Conservation (phyloP, 30 jellyfish, hydroid and myxozoan genomes). For the Catostylus mosaicus region DNA sequence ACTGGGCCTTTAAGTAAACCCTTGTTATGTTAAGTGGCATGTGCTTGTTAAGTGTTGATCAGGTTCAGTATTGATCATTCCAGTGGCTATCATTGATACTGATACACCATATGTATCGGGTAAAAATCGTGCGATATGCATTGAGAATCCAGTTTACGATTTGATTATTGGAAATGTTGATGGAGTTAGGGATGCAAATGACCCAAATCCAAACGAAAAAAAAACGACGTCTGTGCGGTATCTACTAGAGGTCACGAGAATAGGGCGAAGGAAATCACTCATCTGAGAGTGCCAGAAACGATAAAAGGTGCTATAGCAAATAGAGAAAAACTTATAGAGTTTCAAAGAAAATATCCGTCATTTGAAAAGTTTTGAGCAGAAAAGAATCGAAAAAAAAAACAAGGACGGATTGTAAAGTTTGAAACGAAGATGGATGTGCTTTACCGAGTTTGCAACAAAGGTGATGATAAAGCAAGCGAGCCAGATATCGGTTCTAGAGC, state of each 20-base stretch:
- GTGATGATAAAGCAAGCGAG: constrained; percentile 6
- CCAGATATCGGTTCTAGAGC: not conserved
- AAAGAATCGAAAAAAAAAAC: not conserved
- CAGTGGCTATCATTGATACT: constrained; percentile 12
- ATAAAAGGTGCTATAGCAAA: not conserved
- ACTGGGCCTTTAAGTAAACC: too few relatives aligned
- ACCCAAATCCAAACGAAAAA: not conserved
- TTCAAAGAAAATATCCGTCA: not conserved
- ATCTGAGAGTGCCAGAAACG: not conserved
- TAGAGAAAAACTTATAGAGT: not conserved
- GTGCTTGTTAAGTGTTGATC: too few relatives aligned
- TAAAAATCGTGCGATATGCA: not conserved
- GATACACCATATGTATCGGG: constrained; percentile 22
- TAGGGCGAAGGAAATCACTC: constrained; percentile 8
- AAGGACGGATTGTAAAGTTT: not conserved
- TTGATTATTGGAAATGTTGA: constrained; percentile 36
- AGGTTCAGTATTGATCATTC: not conserved
- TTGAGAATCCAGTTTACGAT: not conserved
- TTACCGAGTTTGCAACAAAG: constrained; percentile 3
- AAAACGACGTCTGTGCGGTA: not conserved
- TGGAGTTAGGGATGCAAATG: constrained; percentile 9
- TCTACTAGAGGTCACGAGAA: not conserved
- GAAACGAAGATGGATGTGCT: constrained; percentile 5
- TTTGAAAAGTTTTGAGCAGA: not conserved
- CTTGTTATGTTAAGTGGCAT: too few relatives aligned